phyloP scores from a whole-genome alignment of 2,888 invertebrate genomes.

The Noctuana brunneofusca region DNA sequence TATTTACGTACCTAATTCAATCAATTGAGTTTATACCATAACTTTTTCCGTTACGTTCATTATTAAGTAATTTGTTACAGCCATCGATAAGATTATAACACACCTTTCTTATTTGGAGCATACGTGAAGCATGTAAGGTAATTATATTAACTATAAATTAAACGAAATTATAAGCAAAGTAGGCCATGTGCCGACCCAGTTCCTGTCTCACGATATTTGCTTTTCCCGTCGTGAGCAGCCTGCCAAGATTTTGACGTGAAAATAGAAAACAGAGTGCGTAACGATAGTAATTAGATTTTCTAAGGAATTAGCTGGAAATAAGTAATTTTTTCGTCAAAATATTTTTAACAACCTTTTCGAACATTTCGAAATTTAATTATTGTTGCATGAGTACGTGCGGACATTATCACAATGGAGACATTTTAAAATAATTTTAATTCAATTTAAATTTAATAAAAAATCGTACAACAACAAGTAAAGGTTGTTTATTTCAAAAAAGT shows the following conservation, averaged over 20 bases:
- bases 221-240: constrained; percentile 46
- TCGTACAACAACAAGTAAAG: too few relatives aligned
- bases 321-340: not conserved
- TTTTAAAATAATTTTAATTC: constrained; percentile 4
- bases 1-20: not conserved
- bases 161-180: constrained; percentile 57
- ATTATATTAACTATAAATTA: constrained; percentile 42
- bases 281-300: not conserved
- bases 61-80: constrained; percentile 24
- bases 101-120: constrained; percentile 27
- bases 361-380: too few relatives aligned
- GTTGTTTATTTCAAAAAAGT: too few relatives aligned
- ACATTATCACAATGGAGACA: not conserved
- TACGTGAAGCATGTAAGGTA: constrained; percentile 37
- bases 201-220: constrained; percentile 58
- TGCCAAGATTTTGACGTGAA: constrained; percentile 50
- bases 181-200: constrained; percentile 62
- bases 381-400: too few relatives aligned
- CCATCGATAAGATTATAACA: constrained; percentile 31
- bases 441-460: too few relatives aligned
- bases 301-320: not conserved
- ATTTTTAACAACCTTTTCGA: too few relatives aligned
- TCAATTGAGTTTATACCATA: not conserved
- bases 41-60: constrained; percentile 4
- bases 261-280: constrained; percentile 43